Conservation (phyloP, 2,113 vertebrate genomes). For the Fregata magnificens region DNA sequence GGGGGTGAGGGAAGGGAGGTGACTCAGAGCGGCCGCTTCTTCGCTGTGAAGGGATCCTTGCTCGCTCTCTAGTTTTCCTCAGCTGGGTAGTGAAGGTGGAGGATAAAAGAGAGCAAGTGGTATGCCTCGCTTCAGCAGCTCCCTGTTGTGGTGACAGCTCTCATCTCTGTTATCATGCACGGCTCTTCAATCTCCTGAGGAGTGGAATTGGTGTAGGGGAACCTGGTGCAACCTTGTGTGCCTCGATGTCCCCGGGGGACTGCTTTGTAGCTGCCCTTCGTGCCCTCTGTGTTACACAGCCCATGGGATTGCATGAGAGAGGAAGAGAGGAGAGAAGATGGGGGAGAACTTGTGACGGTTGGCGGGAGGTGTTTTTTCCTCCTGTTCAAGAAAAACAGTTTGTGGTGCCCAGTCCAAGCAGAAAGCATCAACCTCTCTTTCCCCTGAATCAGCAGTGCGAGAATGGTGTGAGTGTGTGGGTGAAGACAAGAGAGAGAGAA, state of each 20-base stretch:
- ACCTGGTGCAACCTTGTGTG: neutral
- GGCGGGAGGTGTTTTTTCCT: slow-evolving; percentile 40
- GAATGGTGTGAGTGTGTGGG: slow-evolving; percentile 55
- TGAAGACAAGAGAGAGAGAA: neutral
- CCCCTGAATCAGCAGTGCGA: slow-evolving; percentile 47
- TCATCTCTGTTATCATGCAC: neutral
- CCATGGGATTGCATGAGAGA: neutral
- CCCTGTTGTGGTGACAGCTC: neutral
- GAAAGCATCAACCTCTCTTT: slow-evolving; percentile 29
- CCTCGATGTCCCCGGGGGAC: fast-evolving
- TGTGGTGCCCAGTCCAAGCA: slow-evolving; percentile 54
- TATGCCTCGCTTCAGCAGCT: neutral
- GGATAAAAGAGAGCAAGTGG: neutral
- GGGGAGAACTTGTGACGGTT: neutral
- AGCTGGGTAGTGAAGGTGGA: neutral
- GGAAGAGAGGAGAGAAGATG: neutral
- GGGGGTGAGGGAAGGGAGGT: neutral
- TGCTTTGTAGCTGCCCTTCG: neutral
- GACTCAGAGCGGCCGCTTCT: neutral
- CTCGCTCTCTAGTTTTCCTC: neutral
- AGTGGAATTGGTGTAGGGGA: neutral
- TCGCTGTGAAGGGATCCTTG: neutral
- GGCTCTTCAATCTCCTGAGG: neutral
- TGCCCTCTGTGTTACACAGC: neutral
- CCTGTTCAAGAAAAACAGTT: slow-evolving; percentile 25